phyloP scores from a whole-genome alignment of 2,113 vertebrate genomes.

The Gracilinanus agilis region DNA sequence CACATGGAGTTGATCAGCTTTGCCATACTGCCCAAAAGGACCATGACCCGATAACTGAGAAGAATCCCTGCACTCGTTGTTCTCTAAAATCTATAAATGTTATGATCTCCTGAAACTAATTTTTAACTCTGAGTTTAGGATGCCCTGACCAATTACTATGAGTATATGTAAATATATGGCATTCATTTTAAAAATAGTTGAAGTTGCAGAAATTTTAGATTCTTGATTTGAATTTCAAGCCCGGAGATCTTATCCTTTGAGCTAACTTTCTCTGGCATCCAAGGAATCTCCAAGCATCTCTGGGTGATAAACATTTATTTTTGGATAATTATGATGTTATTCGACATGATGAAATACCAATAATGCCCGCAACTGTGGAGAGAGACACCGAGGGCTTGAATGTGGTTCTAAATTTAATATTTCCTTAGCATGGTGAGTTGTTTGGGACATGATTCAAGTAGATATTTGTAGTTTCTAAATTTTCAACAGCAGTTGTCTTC shows the following conservation, averaged over 20 bases:
- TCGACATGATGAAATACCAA: neutral
- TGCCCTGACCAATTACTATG: neutral
- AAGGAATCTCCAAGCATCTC: neutral
- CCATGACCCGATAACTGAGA: neutral
- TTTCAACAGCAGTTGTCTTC: constrained; percentile 74
- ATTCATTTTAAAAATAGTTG: neutral
- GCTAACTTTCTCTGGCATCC: neutral
- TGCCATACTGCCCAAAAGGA: neutral
- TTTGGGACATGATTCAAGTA: constrained; percentile 76
- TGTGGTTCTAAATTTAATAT: constrained; percentile 64
- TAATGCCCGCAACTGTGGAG: constrained; percentile 63
- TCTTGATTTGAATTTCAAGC: neutral
- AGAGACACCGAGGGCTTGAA: constrained; percentile 66
- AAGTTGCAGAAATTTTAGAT: neutral
- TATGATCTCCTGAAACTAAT: neutral
- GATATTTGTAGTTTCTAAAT: constrained; percentile 77
- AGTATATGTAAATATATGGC: neutral
- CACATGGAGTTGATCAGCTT: neutral
- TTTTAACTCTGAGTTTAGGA: neutral
- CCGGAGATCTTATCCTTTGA: neutral
- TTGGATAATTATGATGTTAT: neutral
- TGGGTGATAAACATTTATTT: neutral
- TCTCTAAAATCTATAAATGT: neutral
- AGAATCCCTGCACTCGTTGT: neutral
- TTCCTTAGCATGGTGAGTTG: constrained; percentile 62